These are phyloP conservation scores for Apodemus agrarius DNA, from an alignment of 2,797 vertebrate species.

Conservation along the genomic window DNA sequence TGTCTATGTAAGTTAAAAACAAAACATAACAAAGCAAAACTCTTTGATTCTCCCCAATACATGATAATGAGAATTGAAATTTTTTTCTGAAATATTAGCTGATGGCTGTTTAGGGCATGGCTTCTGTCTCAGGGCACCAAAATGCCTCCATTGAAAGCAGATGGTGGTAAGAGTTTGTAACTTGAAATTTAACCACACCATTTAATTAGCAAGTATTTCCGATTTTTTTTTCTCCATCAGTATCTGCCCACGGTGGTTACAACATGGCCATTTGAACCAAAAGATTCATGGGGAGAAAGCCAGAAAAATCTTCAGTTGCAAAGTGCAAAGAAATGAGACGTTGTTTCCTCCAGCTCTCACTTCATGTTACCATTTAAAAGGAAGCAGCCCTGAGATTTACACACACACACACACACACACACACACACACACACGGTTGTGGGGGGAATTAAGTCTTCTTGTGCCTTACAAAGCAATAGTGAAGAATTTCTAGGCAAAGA, in stretches of 20 bases:
- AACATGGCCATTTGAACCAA: neutral
- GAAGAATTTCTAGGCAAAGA: constrained; percentile 17
- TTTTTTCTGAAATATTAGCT: neutral
- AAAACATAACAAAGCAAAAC: neutral
- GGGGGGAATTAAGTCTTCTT: neutral
- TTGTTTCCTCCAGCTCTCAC: neutral
- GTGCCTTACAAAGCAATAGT: neutral
- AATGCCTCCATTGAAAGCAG: constrained; percentile 16
- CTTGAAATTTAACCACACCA: constrained; percentile 6
- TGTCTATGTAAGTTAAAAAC: constrained; percentile 1
- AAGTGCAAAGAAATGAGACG: neutral
- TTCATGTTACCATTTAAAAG: neutral
- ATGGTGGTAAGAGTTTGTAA: constrained; percentile 15
- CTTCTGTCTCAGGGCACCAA: neutral
- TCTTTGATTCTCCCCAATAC: neutral
- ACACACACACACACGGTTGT: too few species aligned
- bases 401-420: neutral
- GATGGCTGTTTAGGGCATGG: constrained; percentile 1
- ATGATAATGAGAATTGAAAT: neutral
- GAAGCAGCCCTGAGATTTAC: constrained; percentile 26
- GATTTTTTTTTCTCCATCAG: neutral
- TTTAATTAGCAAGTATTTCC: constrained; percentile 59
- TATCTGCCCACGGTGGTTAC: neutral
- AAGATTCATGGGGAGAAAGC: constrained; percentile 13
- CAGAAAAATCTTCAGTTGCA: constrained; percentile 30